Percentiles rank a stretch among this genome's conserved stretches.
Conservation (phyloP, 2,888 invertebrate species). For the Troilus luridus region DNA sequence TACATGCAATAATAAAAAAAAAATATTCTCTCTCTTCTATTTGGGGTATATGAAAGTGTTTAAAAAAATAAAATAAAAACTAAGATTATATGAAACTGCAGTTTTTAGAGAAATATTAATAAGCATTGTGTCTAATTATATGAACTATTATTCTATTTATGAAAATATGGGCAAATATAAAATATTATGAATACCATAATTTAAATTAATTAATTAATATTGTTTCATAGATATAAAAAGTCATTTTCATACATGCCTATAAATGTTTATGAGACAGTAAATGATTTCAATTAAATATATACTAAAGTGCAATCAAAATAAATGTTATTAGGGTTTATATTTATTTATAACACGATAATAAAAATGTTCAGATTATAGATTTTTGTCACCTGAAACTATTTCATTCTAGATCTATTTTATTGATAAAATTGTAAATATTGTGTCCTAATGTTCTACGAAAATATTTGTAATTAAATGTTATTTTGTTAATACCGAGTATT, state of each 20-base stretch:
- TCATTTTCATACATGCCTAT: background rate
- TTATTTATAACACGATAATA: background rate
- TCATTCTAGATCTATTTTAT: background rate
- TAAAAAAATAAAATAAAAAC: background rate
- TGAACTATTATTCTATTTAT: background rate
- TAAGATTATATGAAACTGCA: background rate
- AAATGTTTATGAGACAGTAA: background rate
- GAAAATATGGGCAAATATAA: background rate
- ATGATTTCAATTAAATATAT: background rate
- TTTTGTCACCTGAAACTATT: conserved; percentile 1
- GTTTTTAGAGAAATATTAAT: background rate
- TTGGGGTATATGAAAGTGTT: background rate
- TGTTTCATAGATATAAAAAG: no score
- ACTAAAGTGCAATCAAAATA: background rate
- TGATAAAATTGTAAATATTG: conserved; percentile 37
- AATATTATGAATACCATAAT: background rate
- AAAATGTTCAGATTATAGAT: background rate
- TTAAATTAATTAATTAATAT: background rate
- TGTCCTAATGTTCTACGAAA: conserved; percentile 26
- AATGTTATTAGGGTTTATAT: background rate
- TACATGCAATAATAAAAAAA: no score
- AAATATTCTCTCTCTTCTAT: background rate
- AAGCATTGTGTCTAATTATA: background rate
- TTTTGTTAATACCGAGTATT: conserved; percentile 49
- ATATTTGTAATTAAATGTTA: conserved; percentile 52